These are phyloP conservation scores for Psittacula cyanocephala DNA, from an alignment of 2,113 vertebrate species.

Conservation along the genomic window DNA sequence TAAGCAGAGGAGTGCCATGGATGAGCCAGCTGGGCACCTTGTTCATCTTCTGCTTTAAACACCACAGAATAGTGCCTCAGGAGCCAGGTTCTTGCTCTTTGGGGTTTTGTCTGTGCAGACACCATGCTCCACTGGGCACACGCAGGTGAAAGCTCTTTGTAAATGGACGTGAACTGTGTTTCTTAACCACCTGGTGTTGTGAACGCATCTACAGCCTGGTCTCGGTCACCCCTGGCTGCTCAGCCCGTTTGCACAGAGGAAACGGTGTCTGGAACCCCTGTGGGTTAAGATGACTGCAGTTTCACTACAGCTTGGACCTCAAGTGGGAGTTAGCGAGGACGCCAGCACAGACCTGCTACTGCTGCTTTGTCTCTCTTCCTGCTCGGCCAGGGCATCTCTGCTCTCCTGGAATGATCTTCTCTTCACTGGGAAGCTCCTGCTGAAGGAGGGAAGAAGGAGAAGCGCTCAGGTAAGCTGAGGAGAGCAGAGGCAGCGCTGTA, in stretches of 20 bases:
- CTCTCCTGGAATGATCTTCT: not conserved
- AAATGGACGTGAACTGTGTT: not conserved
- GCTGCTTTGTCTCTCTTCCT: slow-evolving; percentile 54
- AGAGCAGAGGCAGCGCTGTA: not conserved
- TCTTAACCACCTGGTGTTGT: not conserved
- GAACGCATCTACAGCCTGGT: not conserved
- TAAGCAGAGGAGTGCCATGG: not conserved
- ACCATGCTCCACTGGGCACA: not conserved
- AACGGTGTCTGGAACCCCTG: not conserved
- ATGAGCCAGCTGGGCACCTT: not conserved
- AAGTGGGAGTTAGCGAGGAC: not conserved
- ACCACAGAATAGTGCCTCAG: not conserved
- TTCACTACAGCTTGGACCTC: not conserved
- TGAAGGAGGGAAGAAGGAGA: not conserved
- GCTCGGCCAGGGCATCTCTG: slow-evolving; percentile 53
- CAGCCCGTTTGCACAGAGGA: not conserved
- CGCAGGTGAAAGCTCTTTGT: not conserved
- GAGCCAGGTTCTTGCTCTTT: not conserved
- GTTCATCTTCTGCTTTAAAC: not conserved
- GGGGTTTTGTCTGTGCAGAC: not conserved
- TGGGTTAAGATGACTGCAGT: not conserved
- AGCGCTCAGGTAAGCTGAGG: not conserved
- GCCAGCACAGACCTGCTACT: slow-evolving; percentile 64
- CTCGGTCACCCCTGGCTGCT: not conserved
- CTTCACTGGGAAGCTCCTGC: not conserved